Conservation (phyloP, 2,113 vertebrate genomes). For the Epinephelus fuscoguttatus region DNA sequence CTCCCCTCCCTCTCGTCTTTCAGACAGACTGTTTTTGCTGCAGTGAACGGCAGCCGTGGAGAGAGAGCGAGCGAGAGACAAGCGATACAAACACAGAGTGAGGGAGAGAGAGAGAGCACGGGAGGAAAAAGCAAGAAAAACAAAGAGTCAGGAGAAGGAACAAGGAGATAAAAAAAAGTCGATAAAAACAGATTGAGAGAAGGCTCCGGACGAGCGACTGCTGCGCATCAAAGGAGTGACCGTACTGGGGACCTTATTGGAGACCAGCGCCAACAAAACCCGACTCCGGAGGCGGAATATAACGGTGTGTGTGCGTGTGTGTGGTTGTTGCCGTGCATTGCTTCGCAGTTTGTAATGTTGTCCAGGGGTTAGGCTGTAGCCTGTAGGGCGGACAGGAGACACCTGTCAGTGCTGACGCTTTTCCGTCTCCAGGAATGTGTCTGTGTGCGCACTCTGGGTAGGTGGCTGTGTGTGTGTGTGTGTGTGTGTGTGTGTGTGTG, state of each 20-base stretch:
- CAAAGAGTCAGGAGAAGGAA: constrained; percentile 68
- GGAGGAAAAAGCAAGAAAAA: constrained; percentile 61
- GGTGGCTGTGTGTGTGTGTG: constrained; percentile 5
- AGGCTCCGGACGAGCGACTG: constrained; percentile 59
- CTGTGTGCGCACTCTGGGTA: constrained; percentile 44
- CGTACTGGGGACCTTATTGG: constrained; percentile 57
- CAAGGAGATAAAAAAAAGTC: constrained; percentile 62
- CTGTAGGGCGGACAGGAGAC: constrained; percentile 66
- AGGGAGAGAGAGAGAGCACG: constrained; percentile 34
- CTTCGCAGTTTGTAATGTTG: constrained; percentile 55
- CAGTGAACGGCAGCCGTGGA: constrained; percentile 86
- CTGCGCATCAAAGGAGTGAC: constrained; percentile 62
- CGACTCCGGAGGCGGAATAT: constrained; percentile 73
- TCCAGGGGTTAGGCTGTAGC: constrained; percentile 23
- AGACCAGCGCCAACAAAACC: constrained; percentile 51
- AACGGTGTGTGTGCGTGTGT: constrained; percentile 75
- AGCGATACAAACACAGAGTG: constrained; percentile 47
- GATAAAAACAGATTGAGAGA: constrained; percentile 62
- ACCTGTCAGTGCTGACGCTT: constrained; percentile 74
- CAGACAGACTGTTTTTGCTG: constrained; percentile 88
- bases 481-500: constrained; percentile 34
- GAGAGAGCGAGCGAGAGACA: constrained; percentile 53
- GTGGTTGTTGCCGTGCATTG: constrained; percentile 32
- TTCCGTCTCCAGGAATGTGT: constrained; percentile 71
- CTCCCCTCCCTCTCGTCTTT: constrained; percentile 74